Percentiles rank a stretch among this genome's conserved stretches.
These are phyloP conservation scores for Cheilosia urbana DNA, from an alignment of 2,888 invertebrate genomes.

Conservation along the genomic window DNA sequence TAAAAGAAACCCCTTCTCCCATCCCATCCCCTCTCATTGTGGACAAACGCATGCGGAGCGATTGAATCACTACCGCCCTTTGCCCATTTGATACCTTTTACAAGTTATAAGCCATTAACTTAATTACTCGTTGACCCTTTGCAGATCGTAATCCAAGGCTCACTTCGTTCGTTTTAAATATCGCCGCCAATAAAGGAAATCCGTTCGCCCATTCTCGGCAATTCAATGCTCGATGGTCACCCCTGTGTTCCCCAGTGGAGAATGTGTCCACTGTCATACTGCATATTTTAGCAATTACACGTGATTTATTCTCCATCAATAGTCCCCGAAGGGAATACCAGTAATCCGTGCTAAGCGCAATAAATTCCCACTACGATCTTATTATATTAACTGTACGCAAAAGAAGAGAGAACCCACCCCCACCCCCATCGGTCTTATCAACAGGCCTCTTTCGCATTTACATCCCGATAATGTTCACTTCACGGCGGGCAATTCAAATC, in stretches of 20 bases:
- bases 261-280: slow-evolving; percentile 45
- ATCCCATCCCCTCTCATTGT: too few relatives aligned
- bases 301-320: slow-evolving; percentile 65
- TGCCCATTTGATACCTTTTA: too few relatives aligned
- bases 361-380: slow-evolving; percentile 31
- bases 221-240: background rate
- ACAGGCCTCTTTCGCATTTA: slow-evolving; percentile 43
- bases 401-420: slow-evolving; percentile 9
- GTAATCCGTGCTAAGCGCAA: slow-evolving; percentile 7
- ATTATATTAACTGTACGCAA: slow-evolving; percentile 37
- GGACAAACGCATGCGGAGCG: too few relatives aligned
- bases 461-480: slow-evolving; percentile 51
- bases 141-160: background rate
- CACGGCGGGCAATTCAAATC: slow-evolving; percentile 48
- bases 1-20: too few relatives aligned
- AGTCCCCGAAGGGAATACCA: slow-evolving; percentile 25
- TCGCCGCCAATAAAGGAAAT: slow-evolving; percentile 16
- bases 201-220: background rate
- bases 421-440: slow-evolving; percentile 48
- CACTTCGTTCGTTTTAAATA: background rate
- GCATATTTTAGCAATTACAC: slow-evolving; percentile 69
- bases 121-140: background rate
- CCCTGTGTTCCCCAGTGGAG: background rate
- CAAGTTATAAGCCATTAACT: background rate
- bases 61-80: too few relatives aligned